phyloP scores from a whole-genome alignment of 1,140 invertebrate species.

The Drosophila varians region DNA sequence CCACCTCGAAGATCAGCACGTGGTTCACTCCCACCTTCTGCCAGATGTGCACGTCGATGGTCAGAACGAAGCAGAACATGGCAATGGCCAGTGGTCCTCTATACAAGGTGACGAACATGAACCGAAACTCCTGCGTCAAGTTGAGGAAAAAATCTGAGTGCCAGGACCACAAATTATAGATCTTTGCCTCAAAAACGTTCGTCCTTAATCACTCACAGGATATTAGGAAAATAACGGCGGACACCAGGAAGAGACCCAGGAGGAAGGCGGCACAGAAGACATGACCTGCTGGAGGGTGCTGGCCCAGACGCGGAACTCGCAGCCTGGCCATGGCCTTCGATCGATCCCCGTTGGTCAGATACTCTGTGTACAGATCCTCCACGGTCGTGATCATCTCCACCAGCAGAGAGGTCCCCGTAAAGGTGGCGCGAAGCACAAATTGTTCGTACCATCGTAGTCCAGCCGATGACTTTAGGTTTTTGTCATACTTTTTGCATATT shows the following conservation, averaged over 20 bases:
- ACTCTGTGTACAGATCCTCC: conserved; percentile 87
- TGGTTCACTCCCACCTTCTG: conserved; percentile 90
- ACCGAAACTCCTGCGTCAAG: not conserved
- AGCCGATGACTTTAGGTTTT: conserved; percentile 82
- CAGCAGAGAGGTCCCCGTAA: conserved; percentile 11
- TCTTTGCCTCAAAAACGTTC: not conserved
- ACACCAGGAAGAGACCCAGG: conserved; percentile 86
- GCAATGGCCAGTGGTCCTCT: conserved; percentile 87
- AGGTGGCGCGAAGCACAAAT: not conserved
- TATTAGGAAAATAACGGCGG: conserved; percentile 85
- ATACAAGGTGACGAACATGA: conserved; percentile 84
- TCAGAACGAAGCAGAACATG: conserved; percentile 87
- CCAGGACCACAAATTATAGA: conserved; percentile 30
- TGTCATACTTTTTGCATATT: conserved; percentile 99
- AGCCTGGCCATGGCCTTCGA: conserved; percentile 89
- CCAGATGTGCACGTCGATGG: conserved; percentile 90
- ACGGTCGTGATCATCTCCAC: conserved; percentile 86
- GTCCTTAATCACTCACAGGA: conserved; percentile 84
- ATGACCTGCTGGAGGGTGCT: conserved; percentile 86
- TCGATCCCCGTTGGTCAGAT: conserved; percentile 88
- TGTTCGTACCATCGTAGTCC: conserved; percentile 27
- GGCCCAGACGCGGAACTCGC: conserved; percentile 88
- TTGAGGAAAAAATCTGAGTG: conserved; percentile 39
- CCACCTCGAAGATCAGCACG: conserved; percentile 91
- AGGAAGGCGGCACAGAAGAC: conserved; percentile 88